Conservation (phyloP, 2,113 vertebrate genomes). For the Gymnogyps californianus region DNA sequence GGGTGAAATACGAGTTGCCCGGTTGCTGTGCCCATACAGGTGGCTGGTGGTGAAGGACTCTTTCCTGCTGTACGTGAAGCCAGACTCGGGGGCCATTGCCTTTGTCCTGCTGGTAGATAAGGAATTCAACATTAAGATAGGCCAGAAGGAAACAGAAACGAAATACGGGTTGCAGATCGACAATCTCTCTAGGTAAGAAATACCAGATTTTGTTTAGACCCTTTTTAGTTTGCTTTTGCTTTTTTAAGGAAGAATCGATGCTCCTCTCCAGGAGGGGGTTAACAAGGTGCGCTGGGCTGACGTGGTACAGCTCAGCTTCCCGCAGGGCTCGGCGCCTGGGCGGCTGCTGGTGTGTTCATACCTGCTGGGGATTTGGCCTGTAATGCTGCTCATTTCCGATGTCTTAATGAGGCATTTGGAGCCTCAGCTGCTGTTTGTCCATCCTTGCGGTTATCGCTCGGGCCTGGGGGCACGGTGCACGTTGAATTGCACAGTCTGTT, state of each 20-base stretch:
- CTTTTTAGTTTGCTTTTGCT: not conserved
- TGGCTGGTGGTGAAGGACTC: conserved; percentile 98
- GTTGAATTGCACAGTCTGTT: not conserved
- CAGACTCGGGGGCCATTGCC: conserved; percentile 86
- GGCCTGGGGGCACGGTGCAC: not conserved
- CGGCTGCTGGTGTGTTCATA: not conserved
- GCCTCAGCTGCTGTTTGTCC: not conserved
- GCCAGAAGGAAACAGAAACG: conserved; percentile 90
- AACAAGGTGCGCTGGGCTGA: not conserved
- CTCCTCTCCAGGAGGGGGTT: not conserved
- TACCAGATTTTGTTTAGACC: not conserved
- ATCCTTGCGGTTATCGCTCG: not conserved
- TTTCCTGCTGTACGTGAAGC: conserved; percentile 93
- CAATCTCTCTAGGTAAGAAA: conserved; percentile 88
- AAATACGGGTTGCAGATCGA: conserved; percentile 90
- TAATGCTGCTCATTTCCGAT: not conserved
- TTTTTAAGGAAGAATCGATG: not conserved
- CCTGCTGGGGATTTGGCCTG: not conserved
- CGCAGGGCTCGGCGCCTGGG: not conserved
- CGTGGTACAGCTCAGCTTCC: not conserved
- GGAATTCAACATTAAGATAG: conserved; percentile 92
- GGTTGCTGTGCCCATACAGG: conserved; percentile 63
- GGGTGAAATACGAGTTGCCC: not conserved
- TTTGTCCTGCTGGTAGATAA: conserved; percentile 94
- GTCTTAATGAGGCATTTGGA: not conserved